Percentiles rank a stretch among this genome's conserved stretches.
Evolutionary conservation across 1,140 invertebrate genomes (phyloP).

Genomic region (Nephotettix cincticeps): DNA sequence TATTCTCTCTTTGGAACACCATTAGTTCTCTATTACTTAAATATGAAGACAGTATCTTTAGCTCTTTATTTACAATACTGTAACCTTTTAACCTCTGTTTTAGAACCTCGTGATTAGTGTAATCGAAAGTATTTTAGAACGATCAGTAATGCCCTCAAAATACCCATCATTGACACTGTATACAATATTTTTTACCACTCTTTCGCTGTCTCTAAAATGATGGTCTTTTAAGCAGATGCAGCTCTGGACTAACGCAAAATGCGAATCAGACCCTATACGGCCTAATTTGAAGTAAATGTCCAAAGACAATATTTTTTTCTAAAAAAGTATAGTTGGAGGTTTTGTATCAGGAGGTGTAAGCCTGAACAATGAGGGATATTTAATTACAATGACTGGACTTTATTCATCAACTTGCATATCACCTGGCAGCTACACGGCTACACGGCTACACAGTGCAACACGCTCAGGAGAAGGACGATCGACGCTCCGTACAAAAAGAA

Average conservation of each 20-base stretch:
- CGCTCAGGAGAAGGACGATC: background rate
- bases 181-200: background rate
- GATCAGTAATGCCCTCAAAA: background rate
- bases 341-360: background rate
- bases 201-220: background rate
- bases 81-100: no score
- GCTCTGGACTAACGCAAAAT: background rate
- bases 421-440: background rate
- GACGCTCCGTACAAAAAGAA: background rate
- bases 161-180: background rate
- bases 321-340: no score
- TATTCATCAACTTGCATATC: background rate
- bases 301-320: background rate
- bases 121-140: background rate
- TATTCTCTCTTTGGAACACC: no score
- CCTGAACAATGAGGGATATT: background rate
- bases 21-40: no score
- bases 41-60: no score
- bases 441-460: background rate
- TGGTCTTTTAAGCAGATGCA: background rate
- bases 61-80: no score
- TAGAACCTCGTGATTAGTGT: no score
- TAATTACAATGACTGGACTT: background rate
- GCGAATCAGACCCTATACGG: background rate
- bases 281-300: constrained; percentile 8